Base-by-base conservation (phyloP, 2,113 vertebrate genomes). In the Syrrhaptes paradoxus region DNA sequence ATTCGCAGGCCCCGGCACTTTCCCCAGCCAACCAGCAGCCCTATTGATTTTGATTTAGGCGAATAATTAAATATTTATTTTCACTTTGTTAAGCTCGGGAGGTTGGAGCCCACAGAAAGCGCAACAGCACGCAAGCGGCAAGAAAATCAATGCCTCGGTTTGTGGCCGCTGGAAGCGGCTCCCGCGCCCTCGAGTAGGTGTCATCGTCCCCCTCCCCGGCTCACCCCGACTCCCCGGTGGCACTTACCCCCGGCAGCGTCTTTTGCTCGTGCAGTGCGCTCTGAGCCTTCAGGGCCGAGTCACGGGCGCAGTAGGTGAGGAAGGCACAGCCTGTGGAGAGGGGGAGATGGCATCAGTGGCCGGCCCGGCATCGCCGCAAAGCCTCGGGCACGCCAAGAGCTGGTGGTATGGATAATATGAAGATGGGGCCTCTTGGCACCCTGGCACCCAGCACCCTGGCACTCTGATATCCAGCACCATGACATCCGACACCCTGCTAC, bases 41-140 rank as follows among this genome's bases (percentile, higher is more conserved):
- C 91, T 97, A 98, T 97, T 52, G 97, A 98, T 98, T 98, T 98
- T 98, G 97, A 97, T 97, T 98, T 98, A 98, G 96, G 95, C 78
- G 89, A 97, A 98, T 97, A 98, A 98, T 98, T 97, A 98, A 98
- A 98, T 98, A 98, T 98, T 98, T 98, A 98, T 98, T 98, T 98
- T 97, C 97, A 98, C 98, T 98, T 98, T 97, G 98, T 98, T 98
- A 98, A 98, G 96, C 96, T 95, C 34, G 52, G 93, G 95, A 98
- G 95, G 97, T 95, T 95, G 92, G 97, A 97, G 94, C 96, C 95
- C 95, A 49, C 92, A 97, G 96, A 97, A 97, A 93, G 96, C 83
- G 54, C 95, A 96, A 92, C 72, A 73, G 96, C 89, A 67, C 17
- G 34, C 48, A 43, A 32, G 75, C 8, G 10, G 93, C 87, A 91